Conservation (phyloP, 2,888 invertebrate species). For the Homarus gammarus region DNA sequence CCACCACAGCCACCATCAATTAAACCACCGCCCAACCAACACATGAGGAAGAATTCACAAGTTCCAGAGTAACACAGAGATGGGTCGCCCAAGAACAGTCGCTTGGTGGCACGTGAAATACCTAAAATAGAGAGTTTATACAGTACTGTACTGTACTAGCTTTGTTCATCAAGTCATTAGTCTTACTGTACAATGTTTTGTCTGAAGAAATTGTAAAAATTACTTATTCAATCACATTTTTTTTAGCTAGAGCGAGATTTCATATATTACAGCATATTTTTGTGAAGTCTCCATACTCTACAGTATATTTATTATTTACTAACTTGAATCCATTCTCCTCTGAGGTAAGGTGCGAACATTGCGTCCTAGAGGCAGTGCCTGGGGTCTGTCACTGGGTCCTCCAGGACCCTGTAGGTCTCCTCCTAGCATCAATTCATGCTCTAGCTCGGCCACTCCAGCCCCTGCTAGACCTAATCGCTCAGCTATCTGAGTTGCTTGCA, state of each 20-base stretch:
- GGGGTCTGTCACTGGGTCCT: constrained; percentile 50
- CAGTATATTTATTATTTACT: not conserved
- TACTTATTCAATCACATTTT: no score
- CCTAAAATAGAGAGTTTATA: not conserved
- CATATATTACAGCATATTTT: not conserved
- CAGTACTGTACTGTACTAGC: no score
- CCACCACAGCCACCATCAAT: constrained; percentile 90
- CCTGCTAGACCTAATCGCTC: constrained; percentile 66
- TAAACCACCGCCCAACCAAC: constrained; percentile 93
- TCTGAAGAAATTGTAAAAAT: no score
- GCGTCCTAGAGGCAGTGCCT: constrained; percentile 53
- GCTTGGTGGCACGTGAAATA: constrained; percentile 63
- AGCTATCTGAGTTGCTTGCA: constrained; percentile 73
- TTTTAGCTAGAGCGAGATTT: no score
- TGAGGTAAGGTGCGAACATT: constrained; percentile 38
- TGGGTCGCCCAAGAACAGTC: constrained; percentile 77
- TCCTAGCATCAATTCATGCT: constrained; percentile 47
- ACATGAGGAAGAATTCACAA: constrained; percentile 94
- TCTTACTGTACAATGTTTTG: no score
- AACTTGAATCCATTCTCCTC: not conserved
- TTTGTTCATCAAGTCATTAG: no score
- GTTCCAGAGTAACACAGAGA: constrained; percentile 86
- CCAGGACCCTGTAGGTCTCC: constrained; percentile 62
- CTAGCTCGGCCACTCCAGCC: constrained; percentile 45
- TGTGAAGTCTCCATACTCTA: not conserved